Conservation (phyloP, 2,888 invertebrate species). For the Drosophila mercatorum region DNA sequence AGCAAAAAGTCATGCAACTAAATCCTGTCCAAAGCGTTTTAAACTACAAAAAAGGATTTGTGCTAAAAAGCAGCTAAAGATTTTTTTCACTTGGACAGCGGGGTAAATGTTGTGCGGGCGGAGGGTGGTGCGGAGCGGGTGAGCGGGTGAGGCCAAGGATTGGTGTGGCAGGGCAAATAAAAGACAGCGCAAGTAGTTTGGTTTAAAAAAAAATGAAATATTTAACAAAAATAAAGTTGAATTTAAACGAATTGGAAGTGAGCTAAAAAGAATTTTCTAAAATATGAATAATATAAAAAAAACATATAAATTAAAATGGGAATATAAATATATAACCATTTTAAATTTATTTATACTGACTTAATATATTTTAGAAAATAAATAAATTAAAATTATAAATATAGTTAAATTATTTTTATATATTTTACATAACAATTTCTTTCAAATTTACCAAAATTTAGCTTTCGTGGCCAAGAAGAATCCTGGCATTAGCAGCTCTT, state of each 20-base stretch:
- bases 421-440: too few relatives aligned
- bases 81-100: conserved; percentile 25
- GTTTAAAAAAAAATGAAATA: conserved; percentile 17
- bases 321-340: too few relatives aligned
- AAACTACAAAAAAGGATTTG: conserved; percentile 74
- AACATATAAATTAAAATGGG: too few relatives aligned
- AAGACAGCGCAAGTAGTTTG: conserved; percentile 31
- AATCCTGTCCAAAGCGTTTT: conserved; percentile 77
- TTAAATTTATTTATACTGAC: too few relatives aligned
- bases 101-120: conserved; percentile 10
- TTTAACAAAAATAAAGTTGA: neutral
- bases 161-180: neutral
- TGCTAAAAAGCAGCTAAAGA: conserved; percentile 68
- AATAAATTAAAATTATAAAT: neutral
- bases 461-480: neutral
- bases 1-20: conserved; percentile 77
- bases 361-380: too few relatives aligned
- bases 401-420: too few relatives aligned
- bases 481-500: neutral
- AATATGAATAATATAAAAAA: neutral
- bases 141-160: neutral
- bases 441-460: too few relatives aligned
- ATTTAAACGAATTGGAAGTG: conserved; percentile 11
- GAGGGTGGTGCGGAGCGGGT: neutral
- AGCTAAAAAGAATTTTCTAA: neutral